A percentile compares a stretch with the other conserved stretches of the same genome.
These are phyloP conservation scores for Atherix ibis DNA, from an alignment of 2,888 invertebrate species.

Conservation along the genomic window DNA sequence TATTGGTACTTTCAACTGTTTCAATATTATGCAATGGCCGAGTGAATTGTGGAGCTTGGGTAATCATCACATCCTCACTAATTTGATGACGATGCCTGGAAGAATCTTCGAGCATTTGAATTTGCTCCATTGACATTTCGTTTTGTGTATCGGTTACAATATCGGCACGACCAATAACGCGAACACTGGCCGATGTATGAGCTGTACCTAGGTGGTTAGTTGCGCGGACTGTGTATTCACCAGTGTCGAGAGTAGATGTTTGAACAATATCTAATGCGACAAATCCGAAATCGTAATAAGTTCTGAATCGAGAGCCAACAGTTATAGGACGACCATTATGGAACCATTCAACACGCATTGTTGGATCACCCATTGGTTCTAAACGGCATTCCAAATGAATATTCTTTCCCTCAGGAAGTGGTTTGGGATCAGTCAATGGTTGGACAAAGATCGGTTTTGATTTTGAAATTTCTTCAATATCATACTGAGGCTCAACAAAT, in stretches of 20 bases:
- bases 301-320: conserved; percentile 81
- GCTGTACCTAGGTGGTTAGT: conserved; percentile 87
- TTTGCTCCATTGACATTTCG: conserved; percentile 82
- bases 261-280: conserved; percentile 92
- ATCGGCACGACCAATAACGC: conserved; percentile 66
- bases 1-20: conserved; percentile 78
- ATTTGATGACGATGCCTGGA: conserved; percentile 52
- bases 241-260: conserved; percentile 84
- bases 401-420: conserved; percentile 73
- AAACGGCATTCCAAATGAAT: conserved; percentile 82
- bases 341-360: conserved; percentile 92
- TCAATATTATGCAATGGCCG: conserved; percentile 77
- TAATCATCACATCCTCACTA: conserved; percentile 65
- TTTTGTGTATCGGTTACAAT: conserved; percentile 81
- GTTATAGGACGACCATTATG: conserved; percentile 82
- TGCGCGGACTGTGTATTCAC: conserved; percentile 87
- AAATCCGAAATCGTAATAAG: conserved; percentile 94
- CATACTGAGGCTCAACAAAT: conserved; percentile 74
- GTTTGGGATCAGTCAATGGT: conserved; percentile 72
- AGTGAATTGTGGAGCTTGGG: conserved; percentile 77
- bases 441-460: conserved; percentile 90
- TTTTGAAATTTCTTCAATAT: conserved; percentile 83
- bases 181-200: conserved; percentile 78
- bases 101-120: conserved; percentile 73
- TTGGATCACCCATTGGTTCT: conserved; percentile 91